Base-by-base conservation (phyloP, 2,888 invertebrate species). In the Ectemnius lituratus region DNA sequence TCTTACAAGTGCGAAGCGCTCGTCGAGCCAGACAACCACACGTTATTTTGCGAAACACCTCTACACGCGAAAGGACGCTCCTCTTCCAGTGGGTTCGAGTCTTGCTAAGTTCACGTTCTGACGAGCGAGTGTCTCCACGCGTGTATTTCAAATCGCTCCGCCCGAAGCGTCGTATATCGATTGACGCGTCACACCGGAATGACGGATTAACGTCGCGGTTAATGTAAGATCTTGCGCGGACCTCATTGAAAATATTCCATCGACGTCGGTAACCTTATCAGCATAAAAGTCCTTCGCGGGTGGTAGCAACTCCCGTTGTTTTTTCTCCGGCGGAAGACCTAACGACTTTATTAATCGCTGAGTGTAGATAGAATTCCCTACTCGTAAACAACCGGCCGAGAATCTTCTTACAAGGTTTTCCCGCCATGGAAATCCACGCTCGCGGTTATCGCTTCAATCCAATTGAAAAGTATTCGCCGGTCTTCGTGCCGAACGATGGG, bases 281-380 rank as follows among this genome's bases (percentile, higher is more conserved):
- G 62, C 20, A 46, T 37, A 18, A 58, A 58, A 62, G 62, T 62
- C 57, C 62, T 62, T 68, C 62, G 57, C 62, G 68, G 62, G 62
- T 62, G 62, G 57, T 56, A 62, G 37, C 20, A 62, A 46, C 37
- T 23, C 62, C 27, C 20, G 28, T 16, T 67, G 59, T 60, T 59
- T 67, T 23, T 60, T 49, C 28, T 2, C n/a, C 20, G 14, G 16
- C 16, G 13, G n/a, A n/a, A n/a, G 16, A 60, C 20, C 20, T 23
- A 23, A 62, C 46, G 46, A 20, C 60, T 46, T 52, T 16, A 52
- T 61, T 27, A 37, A 52, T 52, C 52, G n/a, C 11, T 8, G 37
- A 37, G 37, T 13, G 16, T 4, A 16, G 52, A 52, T 16, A 52
- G 8, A 52, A 52, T 6, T 52, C 52, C 2, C 37, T 37, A 37